phyloP scores from a whole-genome alignment of 2,797 vertebrate genomes.

The Neoniphon sammara region DNA sequence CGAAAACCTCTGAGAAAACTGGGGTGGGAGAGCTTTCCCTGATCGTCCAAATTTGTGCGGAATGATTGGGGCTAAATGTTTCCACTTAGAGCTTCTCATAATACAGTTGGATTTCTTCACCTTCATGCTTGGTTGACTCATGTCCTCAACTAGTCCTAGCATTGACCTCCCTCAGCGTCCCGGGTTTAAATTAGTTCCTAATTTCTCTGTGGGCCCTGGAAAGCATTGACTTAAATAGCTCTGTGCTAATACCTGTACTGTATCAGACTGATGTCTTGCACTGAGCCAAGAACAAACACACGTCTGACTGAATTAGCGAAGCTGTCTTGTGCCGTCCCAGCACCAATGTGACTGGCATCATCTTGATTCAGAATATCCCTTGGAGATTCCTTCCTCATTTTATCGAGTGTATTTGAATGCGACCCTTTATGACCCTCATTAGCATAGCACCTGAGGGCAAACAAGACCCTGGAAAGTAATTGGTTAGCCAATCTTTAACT shows the following conservation, averaged over 20 bases:
- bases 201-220: slow-evolving; percentile 1
- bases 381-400: slow-evolving; percentile 65
- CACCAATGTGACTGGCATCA: slow-evolving; percentile 48
- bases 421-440: slow-evolving; percentile 75
- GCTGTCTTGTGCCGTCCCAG: slow-evolving; percentile 29
- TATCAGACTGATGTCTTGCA: slow-evolving; percentile 27
- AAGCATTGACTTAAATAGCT: slow-evolving; percentile 60
- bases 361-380: slow-evolving; percentile 65
- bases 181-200: slow-evolving; percentile 40
- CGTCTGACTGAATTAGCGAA: slow-evolving; percentile 15
- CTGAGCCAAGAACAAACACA: slow-evolving; percentile 39
- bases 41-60: not conserved
- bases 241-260: slow-evolving; percentile 47
- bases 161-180: slow-evolving; percentile 9
- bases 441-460: slow-evolving; percentile 74
- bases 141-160: slow-evolving; percentile 17
- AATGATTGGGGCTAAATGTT: slow-evolving; percentile 1
- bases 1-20: not conserved
- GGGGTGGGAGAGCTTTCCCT: not conserved
- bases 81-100: slow-evolving; percentile 1
- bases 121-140: slow-evolving; percentile 20
- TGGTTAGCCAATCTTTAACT: slow-evolving; percentile 63
- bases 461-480: slow-evolving; percentile 60
- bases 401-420: slow-evolving; percentile 66
- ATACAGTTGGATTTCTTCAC: not conserved